Evolutionary conservation across 2,113 vertebrate species (phyloP), one percentile per base, ranked within the genome.

Genomic region (Zosterops lateralis): DNA sequence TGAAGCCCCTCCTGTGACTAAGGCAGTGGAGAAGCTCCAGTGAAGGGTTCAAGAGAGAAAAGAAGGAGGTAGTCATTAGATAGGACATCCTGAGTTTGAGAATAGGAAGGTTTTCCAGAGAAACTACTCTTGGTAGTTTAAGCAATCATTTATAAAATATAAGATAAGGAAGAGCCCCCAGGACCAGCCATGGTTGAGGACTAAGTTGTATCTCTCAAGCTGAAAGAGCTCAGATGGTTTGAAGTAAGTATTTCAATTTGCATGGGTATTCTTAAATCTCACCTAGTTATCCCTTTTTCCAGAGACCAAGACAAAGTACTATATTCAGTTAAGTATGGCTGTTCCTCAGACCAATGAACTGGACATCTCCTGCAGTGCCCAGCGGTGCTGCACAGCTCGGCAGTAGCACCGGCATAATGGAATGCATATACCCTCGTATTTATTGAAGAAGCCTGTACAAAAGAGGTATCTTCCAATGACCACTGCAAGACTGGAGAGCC

Each of bases 31-130:
- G n/a, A 88, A 93, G 51, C 32, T 90, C 64, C 60, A 70, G 0
- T 4, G 32, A 83, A 66, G 42, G 61, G 38, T 12, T 9, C 14
- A 42, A 24, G 20, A 85, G 19, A 66, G 14, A 88, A 83, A 88
- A 77, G 12, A 20, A 13, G 5, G 12, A 79, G 21, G 20, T 5
- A 77, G 36, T 19, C 5, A 3, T 26, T 76, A 42, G 22, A 54
- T 4, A 54, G 25, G 47, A 87, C 21, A 72, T 21, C n/a, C 8
- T 0, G 2, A 29, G 28, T 40, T 80, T 0, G 0, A 65, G 42
- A 86, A 57, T n/a, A 80, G 50, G 20, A 80, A 50, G 6, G 6
- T 26, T 62, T 79, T 88, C 64, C 45, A 80, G n/a, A 86, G 80
- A 64, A 76, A 42, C 10, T 62, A 36, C 9, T 67, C 70, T 58